Percentiles rank a stretch among this genome's conserved stretches.
These are phyloP conservation scores for Squalus acanthias DNA, from an alignment of 2,797 vertebrate species.

Conservation along the genomic window DNA sequence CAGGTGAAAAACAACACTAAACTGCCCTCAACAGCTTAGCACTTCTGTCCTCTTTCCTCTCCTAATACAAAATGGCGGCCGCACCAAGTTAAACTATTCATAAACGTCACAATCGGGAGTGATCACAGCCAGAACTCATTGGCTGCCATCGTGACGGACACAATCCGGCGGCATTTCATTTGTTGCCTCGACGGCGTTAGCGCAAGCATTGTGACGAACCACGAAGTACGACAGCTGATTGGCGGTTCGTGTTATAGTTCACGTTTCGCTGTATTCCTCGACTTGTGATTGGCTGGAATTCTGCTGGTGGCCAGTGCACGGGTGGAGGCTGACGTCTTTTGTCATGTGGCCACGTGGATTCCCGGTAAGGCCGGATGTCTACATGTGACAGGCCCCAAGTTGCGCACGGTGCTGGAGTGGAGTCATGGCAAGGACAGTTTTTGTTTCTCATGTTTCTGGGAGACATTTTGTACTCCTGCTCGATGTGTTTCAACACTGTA, in stretches of 20 bases:
- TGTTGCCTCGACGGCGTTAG: background rate
- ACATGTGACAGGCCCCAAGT: background rate
- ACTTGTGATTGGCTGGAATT: background rate
- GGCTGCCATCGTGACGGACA: background rate
- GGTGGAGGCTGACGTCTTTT: background rate
- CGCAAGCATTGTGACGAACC: background rate
- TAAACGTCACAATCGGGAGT: background rate
- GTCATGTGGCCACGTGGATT: background rate
- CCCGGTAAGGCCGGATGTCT: background rate
- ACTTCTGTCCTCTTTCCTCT: background rate
- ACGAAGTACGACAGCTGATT: constrained; percentile 25
- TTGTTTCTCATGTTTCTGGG: background rate
- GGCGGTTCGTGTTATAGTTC: background rate
- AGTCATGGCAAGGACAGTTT: background rate
- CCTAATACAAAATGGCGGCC: constrained; percentile 32
- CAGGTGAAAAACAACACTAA: background rate
- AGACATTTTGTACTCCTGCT: background rate
- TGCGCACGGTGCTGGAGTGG: background rate
- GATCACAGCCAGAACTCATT: background rate
- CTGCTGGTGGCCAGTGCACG: background rate
- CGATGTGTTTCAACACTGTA: background rate
- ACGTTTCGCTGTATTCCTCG: background rate
- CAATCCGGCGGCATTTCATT: background rate
- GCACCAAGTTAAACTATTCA: background rate
- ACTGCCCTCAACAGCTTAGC: background rate